These are phyloP conservation scores for Amia ocellicauda DNA, from an alignment of 2,113 vertebrate species.

Conservation along the genomic window DNA sequence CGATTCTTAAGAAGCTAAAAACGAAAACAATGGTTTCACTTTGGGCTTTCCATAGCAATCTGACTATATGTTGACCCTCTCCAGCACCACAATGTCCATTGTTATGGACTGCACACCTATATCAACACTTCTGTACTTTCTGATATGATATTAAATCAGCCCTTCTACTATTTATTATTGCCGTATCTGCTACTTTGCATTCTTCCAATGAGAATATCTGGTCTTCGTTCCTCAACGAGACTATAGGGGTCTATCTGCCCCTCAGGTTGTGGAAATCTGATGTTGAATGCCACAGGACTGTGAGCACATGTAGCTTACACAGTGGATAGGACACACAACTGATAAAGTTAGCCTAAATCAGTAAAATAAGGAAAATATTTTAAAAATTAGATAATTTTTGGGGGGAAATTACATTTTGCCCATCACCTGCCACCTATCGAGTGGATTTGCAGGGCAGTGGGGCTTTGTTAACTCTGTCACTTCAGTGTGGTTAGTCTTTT, in stretches of 20 bases:
- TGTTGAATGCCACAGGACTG: too few species aligned
- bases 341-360: too few species aligned
- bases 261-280: too few species aligned
- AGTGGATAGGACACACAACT: background rate
- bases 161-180: constrained; percentile 22
- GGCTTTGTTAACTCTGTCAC: too few species aligned
- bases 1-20: background rate
- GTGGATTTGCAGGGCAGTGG: too few species aligned
- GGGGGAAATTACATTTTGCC: background rate
- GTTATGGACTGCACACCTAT: too few species aligned
- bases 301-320: background rate
- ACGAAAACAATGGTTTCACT: too few species aligned
- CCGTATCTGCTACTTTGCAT: constrained; percentile 19
- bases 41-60: too few species aligned
- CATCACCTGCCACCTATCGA: background rate
- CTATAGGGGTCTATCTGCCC: too few species aligned
- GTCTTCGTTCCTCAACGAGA: background rate
- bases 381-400: background rate
- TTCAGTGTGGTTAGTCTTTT: too few species aligned
- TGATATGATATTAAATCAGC: constrained; percentile 11
- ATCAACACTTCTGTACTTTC: background rate
- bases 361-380: too few species aligned
- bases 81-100: too few species aligned
- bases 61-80: background rate
- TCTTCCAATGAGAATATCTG: constrained; percentile 5